A percentile compares a stretch with the other conserved stretches of the same genome.
Evolutionary conservation across 2,888 invertebrate species (phyloP).

Genomic region (Linyphia triangularis): DNA sequence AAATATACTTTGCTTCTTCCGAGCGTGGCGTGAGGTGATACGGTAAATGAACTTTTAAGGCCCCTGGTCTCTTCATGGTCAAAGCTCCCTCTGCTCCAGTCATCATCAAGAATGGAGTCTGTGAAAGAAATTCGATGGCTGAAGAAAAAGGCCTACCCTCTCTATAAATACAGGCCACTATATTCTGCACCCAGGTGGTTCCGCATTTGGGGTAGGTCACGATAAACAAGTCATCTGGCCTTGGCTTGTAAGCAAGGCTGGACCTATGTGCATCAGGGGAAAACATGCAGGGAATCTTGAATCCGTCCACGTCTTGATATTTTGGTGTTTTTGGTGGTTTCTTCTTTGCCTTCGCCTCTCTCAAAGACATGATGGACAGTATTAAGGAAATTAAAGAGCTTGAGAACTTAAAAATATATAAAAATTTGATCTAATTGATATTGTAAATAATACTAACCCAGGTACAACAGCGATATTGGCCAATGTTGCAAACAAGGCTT

Average conservation of each 20-base stretch:
- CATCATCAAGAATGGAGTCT: conserved; percentile 66
- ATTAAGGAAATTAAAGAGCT: no score
- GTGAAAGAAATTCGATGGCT: conserved; percentile 37
- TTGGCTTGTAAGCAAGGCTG: conserved; percentile 60
- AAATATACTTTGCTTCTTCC: conserved; percentile 61
- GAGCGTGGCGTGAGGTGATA: conserved; percentile 50
- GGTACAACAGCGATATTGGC: no score
- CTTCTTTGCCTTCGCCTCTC: neutral
- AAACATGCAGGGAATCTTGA: conserved; percentile 35
- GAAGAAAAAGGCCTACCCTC: conserved; percentile 42
- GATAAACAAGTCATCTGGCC: conserved; percentile 67
- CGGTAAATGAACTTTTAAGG: conserved; percentile 76
- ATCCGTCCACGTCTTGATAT: conserved; percentile 62
- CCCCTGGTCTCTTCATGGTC: conserved; percentile 57
- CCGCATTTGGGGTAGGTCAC: conserved; percentile 74
- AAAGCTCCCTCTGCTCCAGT: conserved; percentile 47
- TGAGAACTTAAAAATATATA: no score
- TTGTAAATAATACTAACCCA: no score
- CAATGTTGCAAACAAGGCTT: no score
- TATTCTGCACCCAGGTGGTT: conserved; percentile 72
- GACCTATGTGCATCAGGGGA: conserved; percentile 43
- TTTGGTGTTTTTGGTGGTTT: neutral
- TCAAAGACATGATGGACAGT: neutral
- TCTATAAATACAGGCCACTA: conserved; percentile 58
- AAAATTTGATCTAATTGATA: no score